phyloP scores from a whole-genome alignment of 2,888 invertebrate species.

The Electrophaes corylata region DNA sequence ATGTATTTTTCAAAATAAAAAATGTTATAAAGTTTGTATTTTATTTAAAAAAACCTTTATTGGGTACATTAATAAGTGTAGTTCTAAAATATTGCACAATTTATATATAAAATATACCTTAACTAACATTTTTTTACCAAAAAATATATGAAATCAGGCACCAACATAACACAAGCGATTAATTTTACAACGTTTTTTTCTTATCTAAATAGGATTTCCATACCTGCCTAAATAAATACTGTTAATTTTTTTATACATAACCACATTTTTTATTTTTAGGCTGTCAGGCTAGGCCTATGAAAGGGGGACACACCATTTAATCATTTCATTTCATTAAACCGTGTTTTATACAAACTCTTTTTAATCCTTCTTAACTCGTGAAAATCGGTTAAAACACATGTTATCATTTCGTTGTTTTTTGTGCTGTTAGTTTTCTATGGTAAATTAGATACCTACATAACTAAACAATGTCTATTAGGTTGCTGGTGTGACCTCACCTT shows the following conservation, averaged over 20 bases:
- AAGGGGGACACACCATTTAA: background rate
- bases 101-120: constrained; percentile 28
- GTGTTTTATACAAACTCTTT: no score
- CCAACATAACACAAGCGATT: constrained; percentile 29
- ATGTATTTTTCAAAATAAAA: background rate
- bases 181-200: background rate
- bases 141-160: constrained; percentile 35
- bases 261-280: background rate
- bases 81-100: constrained; percentile 37
- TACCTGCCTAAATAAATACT: background rate
- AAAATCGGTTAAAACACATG: no score
- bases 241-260: background rate
- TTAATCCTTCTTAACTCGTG: no score
- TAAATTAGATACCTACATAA: no score
- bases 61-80: constrained; percentile 2
- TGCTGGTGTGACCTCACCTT: no score
- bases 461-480: no score
- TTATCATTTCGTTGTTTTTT: no score
- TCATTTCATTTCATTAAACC: no score
- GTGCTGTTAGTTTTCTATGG: no score
- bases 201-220: background rate
- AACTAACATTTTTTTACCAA: constrained; percentile 21
- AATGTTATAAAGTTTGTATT: constrained; percentile 2
- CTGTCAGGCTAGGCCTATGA: background rate
- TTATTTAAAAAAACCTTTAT: constrained; percentile 21